Evolutionary conservation across 2,888 invertebrate genomes (phyloP).

Genomic region (Hermaeophaga mercurialis): DNA sequence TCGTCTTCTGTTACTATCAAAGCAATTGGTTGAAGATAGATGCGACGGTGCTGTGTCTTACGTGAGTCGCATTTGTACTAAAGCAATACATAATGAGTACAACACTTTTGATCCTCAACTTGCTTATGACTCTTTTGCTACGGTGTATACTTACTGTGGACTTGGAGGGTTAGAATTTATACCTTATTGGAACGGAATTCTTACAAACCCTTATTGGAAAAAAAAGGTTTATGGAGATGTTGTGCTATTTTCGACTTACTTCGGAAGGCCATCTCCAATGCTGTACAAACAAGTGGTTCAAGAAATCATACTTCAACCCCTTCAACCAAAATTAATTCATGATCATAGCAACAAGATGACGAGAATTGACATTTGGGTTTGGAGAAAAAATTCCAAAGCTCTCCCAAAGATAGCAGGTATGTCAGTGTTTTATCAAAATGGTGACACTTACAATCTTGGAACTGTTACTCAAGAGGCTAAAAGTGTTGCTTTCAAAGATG

Average conservation of each 20-base stretch:
- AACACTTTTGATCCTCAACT: slow-evolving; percentile 12
- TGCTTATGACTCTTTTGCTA: slow-evolving; percentile 20
- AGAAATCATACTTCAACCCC: slow-evolving; percentile 3
- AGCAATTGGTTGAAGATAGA: slow-evolving; percentile 14
- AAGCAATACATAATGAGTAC: slow-evolving; percentile 17
- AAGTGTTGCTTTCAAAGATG: slow-evolving; percentile 4
- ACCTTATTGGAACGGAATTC: slow-evolving; percentile 22
- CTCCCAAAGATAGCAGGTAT: slow-evolving; percentile 16
- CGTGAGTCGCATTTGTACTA: slow-evolving; percentile 9
- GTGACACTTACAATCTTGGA: background rate
- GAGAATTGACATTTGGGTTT: slow-evolving; percentile 10
- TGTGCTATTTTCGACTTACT: slow-evolving; percentile 9
- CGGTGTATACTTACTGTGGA: slow-evolving; percentile 15
- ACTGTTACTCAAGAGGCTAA: slow-evolving; percentile 1
- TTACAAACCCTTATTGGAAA: slow-evolving; percentile 11
- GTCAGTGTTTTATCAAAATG: slow-evolving; percentile 1
- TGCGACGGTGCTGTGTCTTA: slow-evolving; percentile 19
- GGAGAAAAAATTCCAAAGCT: slow-evolving; percentile 11
- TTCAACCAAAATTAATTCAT: background rate
- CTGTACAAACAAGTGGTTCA: slow-evolving; percentile 5
- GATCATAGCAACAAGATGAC: slow-evolving; percentile 7
- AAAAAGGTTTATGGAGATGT: slow-evolving; percentile 15
- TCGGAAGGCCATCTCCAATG: slow-evolving; percentile 10
- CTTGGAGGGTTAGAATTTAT: slow-evolving; percentile 20
- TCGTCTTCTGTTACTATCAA: slow-evolving; percentile 8